Evolutionary conservation across 2,113 vertebrate genomes (phyloP).

Genomic region (Mystacornis crossleyi): DNA sequence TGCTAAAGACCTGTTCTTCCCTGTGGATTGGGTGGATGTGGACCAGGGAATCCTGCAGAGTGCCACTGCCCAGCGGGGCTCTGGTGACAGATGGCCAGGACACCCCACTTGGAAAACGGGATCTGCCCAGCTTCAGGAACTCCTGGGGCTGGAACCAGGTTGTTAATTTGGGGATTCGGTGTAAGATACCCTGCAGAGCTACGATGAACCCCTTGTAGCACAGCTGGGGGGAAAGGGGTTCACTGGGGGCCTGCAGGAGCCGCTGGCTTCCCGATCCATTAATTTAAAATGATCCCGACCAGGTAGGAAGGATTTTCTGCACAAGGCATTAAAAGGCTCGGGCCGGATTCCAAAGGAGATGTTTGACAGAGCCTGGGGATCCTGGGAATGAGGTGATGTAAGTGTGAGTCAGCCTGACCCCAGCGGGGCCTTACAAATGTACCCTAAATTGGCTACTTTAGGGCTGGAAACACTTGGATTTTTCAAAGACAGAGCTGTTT

Average conservation of each 20-base stretch:
- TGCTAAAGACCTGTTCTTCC: background rate
- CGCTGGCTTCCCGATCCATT: accelerated
- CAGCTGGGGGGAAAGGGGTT: background rate
- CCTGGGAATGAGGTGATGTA: background rate
- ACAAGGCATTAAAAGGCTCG: background rate
- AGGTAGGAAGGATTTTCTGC: background rate
- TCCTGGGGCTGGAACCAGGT: background rate
- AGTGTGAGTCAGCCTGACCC: background rate
- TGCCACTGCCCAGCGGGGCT: background rate
- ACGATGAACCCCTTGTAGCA: background rate
- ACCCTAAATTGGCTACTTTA: background rate
- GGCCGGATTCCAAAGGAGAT: background rate
- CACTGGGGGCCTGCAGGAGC: background rate
- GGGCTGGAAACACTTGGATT: background rate
- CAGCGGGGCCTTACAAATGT: background rate
- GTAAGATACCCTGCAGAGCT: background rate
- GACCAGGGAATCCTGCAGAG: accelerated
- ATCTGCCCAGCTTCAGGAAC: background rate
- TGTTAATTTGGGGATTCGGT: accelerated
- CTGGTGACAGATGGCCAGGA: background rate
- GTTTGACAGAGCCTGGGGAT: background rate
- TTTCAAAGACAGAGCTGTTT: background rate
- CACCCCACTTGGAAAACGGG: background rate
- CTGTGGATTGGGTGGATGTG: background rate
- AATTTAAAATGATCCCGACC: background rate